Evolutionary conservation across 2,113 vertebrate species (phyloP), one percentile per base, ranked within the genome.

Genomic region (Chamaetylas fuelleborni): DNA sequence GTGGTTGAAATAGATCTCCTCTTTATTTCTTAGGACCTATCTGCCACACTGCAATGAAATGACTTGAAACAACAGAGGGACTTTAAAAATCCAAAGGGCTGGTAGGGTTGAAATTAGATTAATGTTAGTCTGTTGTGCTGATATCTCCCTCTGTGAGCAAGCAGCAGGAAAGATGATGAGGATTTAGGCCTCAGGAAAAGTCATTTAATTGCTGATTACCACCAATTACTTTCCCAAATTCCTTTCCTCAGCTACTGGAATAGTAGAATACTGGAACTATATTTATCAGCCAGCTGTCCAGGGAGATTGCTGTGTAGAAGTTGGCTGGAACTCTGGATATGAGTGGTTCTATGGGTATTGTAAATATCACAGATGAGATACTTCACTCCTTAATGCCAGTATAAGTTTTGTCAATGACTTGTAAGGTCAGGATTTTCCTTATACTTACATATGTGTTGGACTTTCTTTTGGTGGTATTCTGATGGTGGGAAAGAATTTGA

Each of bases 401-500:
- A 10, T 50, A 90, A 67, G 64, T 94, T 86, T 80, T 77, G 34
- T 80, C 86, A 83, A 81, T 70, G 60, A 36, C 60, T 86, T 88
- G 26, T 45, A 56, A 66, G 34, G 60, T 91, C 71, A 80, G 34
- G 33, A 64, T 96, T 95, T 88, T 89, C 19, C n/a, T 90, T 86
- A 16, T 43, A 14, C 85, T 93, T 74, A n/a, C 56, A 7, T 84
- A 54, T 26, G 25, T 74, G 12, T 83, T 83, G 62, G 60, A 71
- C 60, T 88, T 88, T 54, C 42, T 72, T 91, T 71, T 96, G 64
- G 51, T 92, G 69, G 15, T 78, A 60, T 56, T 92, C 56, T 74
- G 51, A 93, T 28, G 47, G 70, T 95, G 93, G 82, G 91, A 91
- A 91, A 62, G 76, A 45, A 83, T 96, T 86, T 45, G 34, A 40